Evolutionary conservation across 2,797 vertebrate genomes (phyloP).

Genomic region (Parambassis ranga): DNA sequence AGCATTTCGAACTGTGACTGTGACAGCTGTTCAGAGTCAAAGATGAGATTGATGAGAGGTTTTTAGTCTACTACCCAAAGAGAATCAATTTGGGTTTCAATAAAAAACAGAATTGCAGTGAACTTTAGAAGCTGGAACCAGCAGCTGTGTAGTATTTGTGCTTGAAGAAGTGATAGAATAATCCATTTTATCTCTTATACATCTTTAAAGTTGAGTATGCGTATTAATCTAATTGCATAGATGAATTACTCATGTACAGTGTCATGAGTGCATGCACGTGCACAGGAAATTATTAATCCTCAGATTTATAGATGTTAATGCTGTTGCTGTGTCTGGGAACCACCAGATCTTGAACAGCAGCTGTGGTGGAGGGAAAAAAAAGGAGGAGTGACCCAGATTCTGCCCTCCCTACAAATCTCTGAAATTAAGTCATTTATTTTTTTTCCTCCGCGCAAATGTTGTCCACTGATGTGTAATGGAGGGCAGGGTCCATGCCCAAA

Average conservation of each 20-base stretch:
- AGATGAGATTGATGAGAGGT: not conserved
- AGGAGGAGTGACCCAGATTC: conserved; percentile 75
- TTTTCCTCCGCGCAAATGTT: conserved; percentile 75
- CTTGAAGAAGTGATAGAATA: not conserved
- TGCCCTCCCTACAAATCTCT: conserved; percentile 67
- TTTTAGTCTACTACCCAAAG: not conserved
- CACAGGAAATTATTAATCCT: conserved; percentile 54
- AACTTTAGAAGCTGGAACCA: not conserved
- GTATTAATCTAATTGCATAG: conserved; percentile 22
- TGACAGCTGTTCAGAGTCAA: not conserved
- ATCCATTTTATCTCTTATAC: not conserved
- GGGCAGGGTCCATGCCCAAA: conserved; percentile 75
- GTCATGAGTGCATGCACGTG: not conserved
- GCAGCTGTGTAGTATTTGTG: not conserved
- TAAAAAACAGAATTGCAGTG: not conserved
- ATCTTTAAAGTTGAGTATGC: not conserved
- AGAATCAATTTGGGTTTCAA: not conserved
- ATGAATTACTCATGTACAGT: not conserved
- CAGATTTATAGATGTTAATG: conserved; percentile 56
- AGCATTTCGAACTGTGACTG: not conserved
- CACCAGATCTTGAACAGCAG: conserved; percentile 41
- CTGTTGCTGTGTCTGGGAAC: conserved; percentile 31
- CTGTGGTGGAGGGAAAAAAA: not conserved
- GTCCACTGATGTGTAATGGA: conserved; percentile 80
- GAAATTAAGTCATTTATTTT: conserved; percentile 83